phyloP scores from a whole-genome alignment of 2,888 invertebrate species.

The Agrilus cyanescens region DNA sequence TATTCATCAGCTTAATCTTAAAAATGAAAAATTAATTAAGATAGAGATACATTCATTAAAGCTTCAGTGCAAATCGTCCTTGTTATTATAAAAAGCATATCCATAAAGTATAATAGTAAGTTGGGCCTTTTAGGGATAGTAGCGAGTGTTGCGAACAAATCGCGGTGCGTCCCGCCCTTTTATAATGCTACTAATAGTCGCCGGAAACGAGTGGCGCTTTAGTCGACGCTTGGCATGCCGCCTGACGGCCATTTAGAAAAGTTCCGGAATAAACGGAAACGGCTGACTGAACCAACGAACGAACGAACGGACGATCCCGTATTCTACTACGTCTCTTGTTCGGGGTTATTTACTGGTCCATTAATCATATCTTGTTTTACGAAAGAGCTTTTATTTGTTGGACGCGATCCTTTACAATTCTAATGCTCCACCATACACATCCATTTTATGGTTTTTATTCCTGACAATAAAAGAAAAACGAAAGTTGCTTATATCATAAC shows the following conservation, averaged over 20 bases:
- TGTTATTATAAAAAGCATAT: no score
- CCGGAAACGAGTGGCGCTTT: slow-evolving; percentile 32
- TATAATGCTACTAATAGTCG: slow-evolving; percentile 34
- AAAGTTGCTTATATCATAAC: no score
- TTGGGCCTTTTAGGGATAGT: slow-evolving; percentile 8
- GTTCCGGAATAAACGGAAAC: slow-evolving; percentile 36
- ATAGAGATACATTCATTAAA: no score
- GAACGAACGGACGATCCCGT: no score
- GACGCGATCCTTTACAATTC: no score
- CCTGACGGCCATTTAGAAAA: slow-evolving; percentile 32
- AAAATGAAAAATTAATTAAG: no score
- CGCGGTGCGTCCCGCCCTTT: slow-evolving; percentile 31
- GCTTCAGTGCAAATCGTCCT: not conserved
- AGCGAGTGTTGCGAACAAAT: slow-evolving; percentile 25
- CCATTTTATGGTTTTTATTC: no score
- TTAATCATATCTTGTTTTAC: slow-evolving; percentile 35
- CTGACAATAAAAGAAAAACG: no score
- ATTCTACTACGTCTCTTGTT: slow-evolving; percentile 30
- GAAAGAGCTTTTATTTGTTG: slow-evolving; percentile 25
- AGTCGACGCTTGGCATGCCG: slow-evolving; percentile 20
- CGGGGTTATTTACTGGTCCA: slow-evolving; percentile 30
- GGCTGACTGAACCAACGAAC: slow-evolving; percentile 8
- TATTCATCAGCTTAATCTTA: no score
- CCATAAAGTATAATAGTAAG: no score
- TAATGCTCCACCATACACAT: no score